These are phyloP conservation scores for Microhierax caerulescens DNA, from an alignment of 2,797 vertebrate genomes.

Conservation along the genomic window DNA sequence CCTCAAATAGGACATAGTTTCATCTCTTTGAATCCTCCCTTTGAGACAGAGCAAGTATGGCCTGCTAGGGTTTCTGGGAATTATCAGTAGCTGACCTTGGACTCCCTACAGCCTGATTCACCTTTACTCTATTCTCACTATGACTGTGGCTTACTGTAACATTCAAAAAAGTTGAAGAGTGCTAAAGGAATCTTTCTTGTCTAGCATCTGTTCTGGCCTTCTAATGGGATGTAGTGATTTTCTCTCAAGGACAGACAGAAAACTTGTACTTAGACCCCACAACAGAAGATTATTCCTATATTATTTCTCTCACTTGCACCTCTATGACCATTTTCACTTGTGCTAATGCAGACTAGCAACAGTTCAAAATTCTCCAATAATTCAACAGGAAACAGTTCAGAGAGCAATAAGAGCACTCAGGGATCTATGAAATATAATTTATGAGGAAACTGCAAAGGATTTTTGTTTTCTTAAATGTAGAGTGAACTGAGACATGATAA, in stretches of 20 bases:
- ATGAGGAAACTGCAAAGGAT: slow-evolving; percentile 2
- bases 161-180: neutral
- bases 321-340: neutral
- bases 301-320: neutral
- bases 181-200: neutral
- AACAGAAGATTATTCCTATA: neutral
- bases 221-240: neutral
- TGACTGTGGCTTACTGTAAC: neutral
- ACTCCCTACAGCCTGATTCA: neutral
- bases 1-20: neutral
- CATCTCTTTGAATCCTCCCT: neutral
- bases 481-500: slow-evolving; percentile 52
- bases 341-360: neutral
- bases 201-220: neutral
- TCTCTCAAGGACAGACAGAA: slow-evolving; percentile 21
- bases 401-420: neutral
- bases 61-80: neutral
- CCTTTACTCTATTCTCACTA: neutral
- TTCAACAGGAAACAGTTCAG: neutral
- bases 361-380: neutral
- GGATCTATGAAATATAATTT: slow-evolving; percentile 25
- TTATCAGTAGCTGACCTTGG: neutral
- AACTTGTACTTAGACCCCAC: neutral
- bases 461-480: slow-evolving; percentile 44
- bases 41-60: neutral